Conservation (phyloP, 2,888 invertebrate genomes). For the Heliconius charithonia region DNA sequence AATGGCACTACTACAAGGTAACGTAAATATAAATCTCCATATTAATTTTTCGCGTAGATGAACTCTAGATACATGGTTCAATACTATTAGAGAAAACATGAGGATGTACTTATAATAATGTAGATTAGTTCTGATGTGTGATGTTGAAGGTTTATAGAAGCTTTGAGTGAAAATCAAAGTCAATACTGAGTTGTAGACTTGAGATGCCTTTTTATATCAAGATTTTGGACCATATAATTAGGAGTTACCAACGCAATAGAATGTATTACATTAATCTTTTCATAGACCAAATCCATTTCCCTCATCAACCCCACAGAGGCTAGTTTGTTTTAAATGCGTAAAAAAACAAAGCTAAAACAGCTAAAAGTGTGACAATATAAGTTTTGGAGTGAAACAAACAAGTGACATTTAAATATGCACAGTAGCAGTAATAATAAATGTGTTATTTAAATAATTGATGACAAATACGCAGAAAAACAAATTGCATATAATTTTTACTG, state of each 20-base stretch:
- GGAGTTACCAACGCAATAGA: not conserved
- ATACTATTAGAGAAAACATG: constrained; percentile 31
- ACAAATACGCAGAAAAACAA: not conserved
- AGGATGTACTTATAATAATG: constrained; percentile 7
- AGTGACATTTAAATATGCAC: not conserved
- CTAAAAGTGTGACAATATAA: not conserved
- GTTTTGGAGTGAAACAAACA: not conserved
- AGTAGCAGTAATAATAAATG: not conserved
- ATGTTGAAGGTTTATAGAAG: constrained; percentile 34
- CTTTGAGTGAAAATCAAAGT: constrained; percentile 31
- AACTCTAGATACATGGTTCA: constrained; percentile 49
- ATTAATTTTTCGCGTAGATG: constrained; percentile 61
- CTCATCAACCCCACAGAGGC: not conserved
- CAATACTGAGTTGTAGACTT: constrained; percentile 32
- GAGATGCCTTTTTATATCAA: constrained; percentile 26
- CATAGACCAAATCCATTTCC: not conserved
- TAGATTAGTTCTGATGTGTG: constrained; percentile 43
- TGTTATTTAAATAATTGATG: not conserved
- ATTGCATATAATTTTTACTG: not conserved
- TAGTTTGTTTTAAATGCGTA: not conserved
- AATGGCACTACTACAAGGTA: constrained; percentile 98
- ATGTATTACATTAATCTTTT: not conserved
- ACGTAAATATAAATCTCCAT: constrained; percentile 72
- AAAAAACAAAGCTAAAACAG: not conserved
- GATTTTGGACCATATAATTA: constrained; percentile 26